A percentile compares a stretch with the other conserved stretches of the same genome.
Conservation (phyloP, 2,113 vertebrate genomes). For the Spea bombifrons region DNA sequence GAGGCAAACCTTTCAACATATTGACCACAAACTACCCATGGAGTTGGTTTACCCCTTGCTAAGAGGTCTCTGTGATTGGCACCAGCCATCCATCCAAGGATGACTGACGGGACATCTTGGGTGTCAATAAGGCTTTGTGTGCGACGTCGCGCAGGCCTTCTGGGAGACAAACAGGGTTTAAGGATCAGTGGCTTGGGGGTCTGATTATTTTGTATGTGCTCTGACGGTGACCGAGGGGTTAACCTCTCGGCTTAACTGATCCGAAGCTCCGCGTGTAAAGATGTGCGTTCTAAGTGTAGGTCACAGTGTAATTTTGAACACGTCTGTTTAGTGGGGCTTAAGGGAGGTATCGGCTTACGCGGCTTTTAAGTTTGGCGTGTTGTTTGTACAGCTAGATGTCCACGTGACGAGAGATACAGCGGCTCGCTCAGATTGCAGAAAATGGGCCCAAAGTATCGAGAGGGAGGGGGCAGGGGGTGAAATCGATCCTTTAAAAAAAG, state of each 20-base stretch:
- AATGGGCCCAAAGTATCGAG: neutral
- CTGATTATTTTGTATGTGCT: neutral
- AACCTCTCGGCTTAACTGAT: neutral
- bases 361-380: conserved; percentile 28
- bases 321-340: neutral
- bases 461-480: neutral
- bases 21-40: neutral
- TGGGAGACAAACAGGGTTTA: neutral
- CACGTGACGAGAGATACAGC: neutral
- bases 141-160: no score
- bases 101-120: neutral
- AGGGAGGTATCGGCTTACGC: conserved; percentile 31
- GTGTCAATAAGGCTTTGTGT: neutral
- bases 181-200: neutral
- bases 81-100: neutral
- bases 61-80: conserved; percentile 8
- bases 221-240: neutral
- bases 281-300: conserved; percentile 10
- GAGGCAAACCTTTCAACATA: neutral
- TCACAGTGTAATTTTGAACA: conserved; percentile 6
- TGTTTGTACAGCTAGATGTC: conserved; percentile 18
- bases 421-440: neutral
- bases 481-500: neutral
- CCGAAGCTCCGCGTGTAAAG: neutral
- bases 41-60: conserved; percentile 20